Base-by-base conservation (phyloP, 2,797 vertebrate species). In the Rhinoraja longicauda region DNA sequence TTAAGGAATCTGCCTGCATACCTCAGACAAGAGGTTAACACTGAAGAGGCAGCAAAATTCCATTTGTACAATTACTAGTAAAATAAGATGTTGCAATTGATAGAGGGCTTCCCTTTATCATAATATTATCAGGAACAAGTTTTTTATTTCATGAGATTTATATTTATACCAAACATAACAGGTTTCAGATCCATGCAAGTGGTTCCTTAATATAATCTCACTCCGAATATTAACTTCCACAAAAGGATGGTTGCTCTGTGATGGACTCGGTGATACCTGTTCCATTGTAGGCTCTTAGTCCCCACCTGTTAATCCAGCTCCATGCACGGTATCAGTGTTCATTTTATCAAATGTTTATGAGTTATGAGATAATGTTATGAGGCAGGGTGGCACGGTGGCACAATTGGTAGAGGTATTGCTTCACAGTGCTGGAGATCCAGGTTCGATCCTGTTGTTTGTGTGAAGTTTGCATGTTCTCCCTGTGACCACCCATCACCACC, bases 121-220 rank as follows among this genome's bases (percentile, higher is more conserved):
- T 15, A 32, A 62, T 86, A 62, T 86, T n/a, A 62, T 64, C 57
- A 62, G 13, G 29, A 57, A 64, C 26, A 84, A n/a, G 26, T 64
- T 15, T 62, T 86, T 29, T n/a, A 86, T 86, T 86, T 64, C 62
- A 59, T 8, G 29, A 86, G 82, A 84, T 86, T 86, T 62, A 86
- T 86, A 64, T 62, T 64, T 29, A 26, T 86, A n/a, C 57, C 82
- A 86, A 64, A 64, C 15, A 64, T 86, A 39, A 39, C 1, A 39
- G n/a, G n/a, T n/a, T n/a, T n/a, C n/a, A n/a, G 39, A 1, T 39
- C 39, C 39, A 39, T 39, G 39, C 39, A 39, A 39, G 39, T 39
- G 39, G 39, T 39, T 39, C 39, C 39, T 39, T 39, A 39, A 39
- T 39, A 39, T 39, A 39, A 39, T 39, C 36, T 21, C 36, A 39